Evolutionary conservation across 2,888 invertebrate species (phyloP).

Genomic region (Acanthopleura granulata): DNA sequence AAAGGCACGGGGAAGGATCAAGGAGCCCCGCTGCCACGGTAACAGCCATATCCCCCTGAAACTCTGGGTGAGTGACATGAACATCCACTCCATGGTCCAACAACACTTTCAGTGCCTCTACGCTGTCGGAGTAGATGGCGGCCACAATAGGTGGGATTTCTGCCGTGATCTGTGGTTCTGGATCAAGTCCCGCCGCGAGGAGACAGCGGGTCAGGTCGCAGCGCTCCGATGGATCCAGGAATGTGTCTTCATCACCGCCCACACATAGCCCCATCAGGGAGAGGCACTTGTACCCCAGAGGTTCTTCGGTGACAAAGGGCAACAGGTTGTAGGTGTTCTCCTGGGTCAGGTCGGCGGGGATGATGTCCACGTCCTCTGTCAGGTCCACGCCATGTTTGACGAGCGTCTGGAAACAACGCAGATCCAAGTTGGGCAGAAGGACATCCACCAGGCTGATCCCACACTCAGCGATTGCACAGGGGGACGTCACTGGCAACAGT

Average conservation of each 20-base stretch:
- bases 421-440: background rate
- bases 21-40: background rate
- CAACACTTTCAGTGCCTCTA: slow-evolving; percentile 42
- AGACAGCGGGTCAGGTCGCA: background rate
- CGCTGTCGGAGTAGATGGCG: slow-evolving; percentile 38
- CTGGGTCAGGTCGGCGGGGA: slow-evolving; percentile 27
- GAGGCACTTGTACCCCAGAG: background rate
- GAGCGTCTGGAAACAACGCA: background rate
- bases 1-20: background rate
- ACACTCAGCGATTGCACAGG: slow-evolving; percentile 28
- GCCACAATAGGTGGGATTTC: slow-evolving; percentile 53
- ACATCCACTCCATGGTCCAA: slow-evolving; percentile 41
- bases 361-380: slow-evolving; percentile 19
- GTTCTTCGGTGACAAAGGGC: background rate
- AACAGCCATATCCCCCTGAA: background rate
- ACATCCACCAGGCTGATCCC: background rate
- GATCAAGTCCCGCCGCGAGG: slow-evolving; percentile 41
- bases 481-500: slow-evolving; percentile 47
- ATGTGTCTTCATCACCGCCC: slow-evolving; percentile 34
- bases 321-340: slow-evolving; percentile 20
- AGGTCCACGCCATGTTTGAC: slow-evolving; percentile 2
- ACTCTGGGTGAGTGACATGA: background rate
- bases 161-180: slow-evolving; percentile 34
- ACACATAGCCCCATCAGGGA: slow-evolving; percentile 27
- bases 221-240: slow-evolving; percentile 23